Conservation (phyloP, 2,113 vertebrate species). For the Ameiurus melas region DNA sequence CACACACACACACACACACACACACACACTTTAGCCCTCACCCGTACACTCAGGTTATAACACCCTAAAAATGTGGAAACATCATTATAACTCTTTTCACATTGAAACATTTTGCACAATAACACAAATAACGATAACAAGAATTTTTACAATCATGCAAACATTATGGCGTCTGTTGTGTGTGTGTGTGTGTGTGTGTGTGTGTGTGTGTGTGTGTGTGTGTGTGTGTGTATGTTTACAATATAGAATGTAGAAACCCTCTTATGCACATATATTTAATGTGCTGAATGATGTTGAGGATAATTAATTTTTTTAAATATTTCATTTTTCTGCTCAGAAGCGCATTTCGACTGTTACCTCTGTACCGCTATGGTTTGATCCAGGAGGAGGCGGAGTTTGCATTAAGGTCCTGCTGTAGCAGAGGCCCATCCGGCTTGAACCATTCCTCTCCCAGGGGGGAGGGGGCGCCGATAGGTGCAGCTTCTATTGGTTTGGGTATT, state of each 20-base stretch:
- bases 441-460: conserved; percentile 68
- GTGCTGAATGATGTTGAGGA: neutral
- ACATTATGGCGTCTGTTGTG: neutral
- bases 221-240: neutral
- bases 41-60: neutral
- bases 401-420: conserved; percentile 73
- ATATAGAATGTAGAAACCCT: neutral
- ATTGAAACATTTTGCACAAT: conserved; percentile 14
- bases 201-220: too few relatives aligned
- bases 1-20: conserved; percentile 39
- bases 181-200: too few relatives aligned
- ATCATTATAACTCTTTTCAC: conserved; percentile 29
- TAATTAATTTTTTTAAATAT: too few relatives aligned
- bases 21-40: neutral
- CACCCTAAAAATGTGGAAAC: conserved; percentile 24
- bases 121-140: conserved; percentile 36
- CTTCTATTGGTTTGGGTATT: conserved; percentile 52
- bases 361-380: conserved; percentile 71
- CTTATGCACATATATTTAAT: neutral
- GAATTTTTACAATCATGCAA: conserved; percentile 39
- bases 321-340: neutral
- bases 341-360: conserved; percentile 60
- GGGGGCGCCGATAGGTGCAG: conserved; percentile 60
- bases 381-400: conserved; percentile 71
- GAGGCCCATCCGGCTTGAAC: conserved; percentile 69